Conservation (phyloP, 2,113 vertebrate genomes). For the Trematomus loennbergii region DNA sequence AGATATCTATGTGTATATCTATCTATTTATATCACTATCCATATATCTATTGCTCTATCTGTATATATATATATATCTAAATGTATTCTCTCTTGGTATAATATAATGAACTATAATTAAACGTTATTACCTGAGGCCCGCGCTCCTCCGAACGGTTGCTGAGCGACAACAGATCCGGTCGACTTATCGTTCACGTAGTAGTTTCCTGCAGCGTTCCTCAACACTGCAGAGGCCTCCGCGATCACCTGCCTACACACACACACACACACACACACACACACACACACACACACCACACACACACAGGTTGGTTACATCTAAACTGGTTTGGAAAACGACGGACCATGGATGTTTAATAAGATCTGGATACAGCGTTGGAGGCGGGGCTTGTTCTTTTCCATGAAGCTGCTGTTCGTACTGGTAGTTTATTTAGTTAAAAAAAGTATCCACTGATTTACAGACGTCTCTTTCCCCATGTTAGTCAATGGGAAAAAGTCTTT, state of each 20-base stretch:
- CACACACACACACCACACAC: background rate
- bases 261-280: too few species aligned
- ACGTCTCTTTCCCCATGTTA: too few species aligned
- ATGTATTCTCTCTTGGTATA: background rate
- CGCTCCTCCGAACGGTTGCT: constrained; percentile 96
- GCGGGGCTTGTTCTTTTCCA: too few species aligned
- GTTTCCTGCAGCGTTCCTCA: constrained; percentile 94
- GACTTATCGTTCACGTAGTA: constrained; percentile 98
- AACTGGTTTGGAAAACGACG: too few species aligned
- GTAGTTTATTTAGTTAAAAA: too few species aligned
- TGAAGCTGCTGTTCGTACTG: too few species aligned
- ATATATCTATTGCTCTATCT: background rate
- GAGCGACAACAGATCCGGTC: constrained; percentile 92
- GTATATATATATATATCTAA: background rate
- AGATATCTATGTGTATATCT: background rate
- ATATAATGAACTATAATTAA: background rate
- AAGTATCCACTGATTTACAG: too few species aligned
- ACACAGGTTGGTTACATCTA: too few species aligned
- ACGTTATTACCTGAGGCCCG: constrained; percentile 88
- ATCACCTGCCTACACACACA: constrained; percentile 80
- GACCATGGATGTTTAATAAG: too few species aligned
- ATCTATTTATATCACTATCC: background rate
- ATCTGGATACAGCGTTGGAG: too few species aligned
- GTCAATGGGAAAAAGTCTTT: too few species aligned
- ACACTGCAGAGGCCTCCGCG: constrained; percentile 77